phyloP scores from a whole-genome alignment of 64 coral and sea anemone species.

The Actinia tenebrosa region DNA sequence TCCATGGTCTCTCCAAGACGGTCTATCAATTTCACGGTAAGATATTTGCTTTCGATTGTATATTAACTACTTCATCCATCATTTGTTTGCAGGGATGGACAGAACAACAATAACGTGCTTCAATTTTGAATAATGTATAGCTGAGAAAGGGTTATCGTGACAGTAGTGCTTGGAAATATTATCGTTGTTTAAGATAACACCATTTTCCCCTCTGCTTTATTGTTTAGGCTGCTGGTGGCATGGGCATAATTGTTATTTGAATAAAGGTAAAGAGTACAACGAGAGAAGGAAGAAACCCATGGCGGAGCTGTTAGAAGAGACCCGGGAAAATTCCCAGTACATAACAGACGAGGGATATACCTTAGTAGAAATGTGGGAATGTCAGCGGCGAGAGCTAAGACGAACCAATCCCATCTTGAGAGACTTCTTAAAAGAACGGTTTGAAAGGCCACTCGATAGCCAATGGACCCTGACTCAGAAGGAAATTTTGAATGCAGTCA shows the following conservation, averaged over 20 bases:
- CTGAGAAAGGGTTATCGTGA: too few species aligned
- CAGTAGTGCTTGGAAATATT: too few species aligned
- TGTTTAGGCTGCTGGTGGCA: neutral
- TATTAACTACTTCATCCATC: neutral
- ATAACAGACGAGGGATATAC: neutral
- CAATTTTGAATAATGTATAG: too few species aligned
- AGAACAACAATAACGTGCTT: too few species aligned
- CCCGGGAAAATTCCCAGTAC: neutral
- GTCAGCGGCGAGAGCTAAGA: neutral
- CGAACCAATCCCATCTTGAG: neutral
- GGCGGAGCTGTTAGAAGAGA: neutral
- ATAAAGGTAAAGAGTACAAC: neutral
- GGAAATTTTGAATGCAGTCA: neutral
- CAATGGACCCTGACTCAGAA: neutral
- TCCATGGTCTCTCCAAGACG: neutral
- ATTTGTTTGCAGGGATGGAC: too few species aligned
- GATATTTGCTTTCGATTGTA: neutral
- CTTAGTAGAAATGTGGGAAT: conserved; percentile 38
- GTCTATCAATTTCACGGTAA: neutral
- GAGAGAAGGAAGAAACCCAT: neutral
- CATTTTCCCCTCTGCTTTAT: too few species aligned
- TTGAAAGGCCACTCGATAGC: neutral
- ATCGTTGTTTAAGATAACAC: too few species aligned
- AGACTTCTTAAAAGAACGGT: neutral
- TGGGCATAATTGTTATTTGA: neutral